phyloP scores from a whole-genome alignment of 2,888 invertebrate genomes.

The Metacarcinus magister region DNA sequence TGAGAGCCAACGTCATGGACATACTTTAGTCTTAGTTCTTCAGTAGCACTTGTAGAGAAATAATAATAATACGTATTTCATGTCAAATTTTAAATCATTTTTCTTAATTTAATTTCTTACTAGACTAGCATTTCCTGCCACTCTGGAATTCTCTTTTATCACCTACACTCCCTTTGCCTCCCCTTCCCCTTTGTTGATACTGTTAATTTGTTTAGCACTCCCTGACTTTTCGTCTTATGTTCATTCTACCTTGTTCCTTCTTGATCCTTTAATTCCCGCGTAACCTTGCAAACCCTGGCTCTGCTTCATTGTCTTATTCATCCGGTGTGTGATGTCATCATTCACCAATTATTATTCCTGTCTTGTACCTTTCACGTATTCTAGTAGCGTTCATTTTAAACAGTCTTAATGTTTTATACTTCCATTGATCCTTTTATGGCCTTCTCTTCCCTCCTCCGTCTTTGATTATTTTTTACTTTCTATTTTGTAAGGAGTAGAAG shows the following conservation, averaged over 20 bases:
- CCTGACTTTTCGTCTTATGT: neutral
- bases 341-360: neutral
- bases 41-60: neutral
- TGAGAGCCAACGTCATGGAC: neutral
- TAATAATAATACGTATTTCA: neutral
- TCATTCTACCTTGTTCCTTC: neutral
- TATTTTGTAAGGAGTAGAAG: neutral
- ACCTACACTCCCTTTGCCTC: neutral
- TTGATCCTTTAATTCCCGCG: neutral
- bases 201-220: neutral
- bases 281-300: neutral
- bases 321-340: neutral
- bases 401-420: neutral
- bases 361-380: neutral
- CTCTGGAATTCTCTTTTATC: neutral
- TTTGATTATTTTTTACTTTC: neutral
- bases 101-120: neutral
- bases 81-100: neutral
- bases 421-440: slow-evolving; percentile 17
- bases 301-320: neutral
- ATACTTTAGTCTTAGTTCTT: neutral
- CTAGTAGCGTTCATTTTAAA: neutral
- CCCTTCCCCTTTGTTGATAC: neutral
- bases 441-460: neutral
- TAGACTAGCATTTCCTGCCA: neutral